Conservation (phyloP, 2,888 invertebrate genomes). For the Drosophila infuscata region DNA sequence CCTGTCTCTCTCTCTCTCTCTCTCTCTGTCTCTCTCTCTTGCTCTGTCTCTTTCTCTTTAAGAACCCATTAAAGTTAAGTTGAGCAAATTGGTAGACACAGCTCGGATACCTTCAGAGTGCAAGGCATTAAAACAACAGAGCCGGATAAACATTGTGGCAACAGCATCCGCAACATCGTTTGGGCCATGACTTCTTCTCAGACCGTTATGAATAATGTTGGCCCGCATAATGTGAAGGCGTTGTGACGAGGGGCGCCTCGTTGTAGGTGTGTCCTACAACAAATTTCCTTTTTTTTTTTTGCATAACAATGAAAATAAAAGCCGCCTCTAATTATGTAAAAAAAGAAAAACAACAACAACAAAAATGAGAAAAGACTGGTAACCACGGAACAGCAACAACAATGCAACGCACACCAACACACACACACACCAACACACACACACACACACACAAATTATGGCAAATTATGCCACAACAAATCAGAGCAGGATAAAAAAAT, state of each 20-base stretch:
- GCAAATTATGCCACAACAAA: constrained; percentile 49
- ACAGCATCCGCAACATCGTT: constrained; percentile 38
- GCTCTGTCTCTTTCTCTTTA: neutral
- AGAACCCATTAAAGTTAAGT: neutral
- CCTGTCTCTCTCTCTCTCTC: neutral
- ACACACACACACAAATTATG: constrained; percentile 41
- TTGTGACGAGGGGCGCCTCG: too few species aligned
- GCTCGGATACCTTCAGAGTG: neutral
- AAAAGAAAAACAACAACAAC: neutral
- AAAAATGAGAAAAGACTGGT: constrained; percentile 24
- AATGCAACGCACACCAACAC: constrained; percentile 7
- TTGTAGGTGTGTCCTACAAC: constrained; percentile 17
- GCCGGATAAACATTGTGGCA: constrained; percentile 37
- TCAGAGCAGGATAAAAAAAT: constrained; percentile 12
- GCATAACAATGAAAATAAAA: constrained; percentile 59
- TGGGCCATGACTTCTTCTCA: constrained; percentile 41
- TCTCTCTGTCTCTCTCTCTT: neutral
- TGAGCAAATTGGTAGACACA: neutral
- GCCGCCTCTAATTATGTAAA: constrained; percentile 54
- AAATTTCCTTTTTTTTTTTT: too few species aligned
- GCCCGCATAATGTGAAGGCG: constrained; percentile 32
- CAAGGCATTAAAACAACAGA: constrained; percentile 28
- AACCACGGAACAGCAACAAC: constrained; percentile 20
- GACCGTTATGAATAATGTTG: constrained; percentile 66
- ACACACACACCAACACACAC: neutral